Conservation (phyloP, 2,888 invertebrate species). For the Brenthis daphne region DNA sequence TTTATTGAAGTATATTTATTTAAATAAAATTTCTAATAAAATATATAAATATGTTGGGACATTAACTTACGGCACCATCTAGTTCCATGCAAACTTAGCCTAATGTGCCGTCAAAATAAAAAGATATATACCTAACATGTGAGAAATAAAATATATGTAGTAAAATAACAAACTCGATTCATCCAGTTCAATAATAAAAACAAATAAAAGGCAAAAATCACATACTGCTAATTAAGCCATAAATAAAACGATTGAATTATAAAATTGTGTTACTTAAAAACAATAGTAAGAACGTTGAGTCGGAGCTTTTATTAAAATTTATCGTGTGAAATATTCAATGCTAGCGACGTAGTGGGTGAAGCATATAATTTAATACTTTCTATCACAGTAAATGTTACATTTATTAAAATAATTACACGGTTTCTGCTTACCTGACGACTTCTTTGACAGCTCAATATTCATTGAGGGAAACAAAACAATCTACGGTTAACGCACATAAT, state of each 20-base stretch:
- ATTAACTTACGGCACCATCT: no score
- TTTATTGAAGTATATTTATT: background rate
- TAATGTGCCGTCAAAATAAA: no score
- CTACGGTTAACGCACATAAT: conserved; percentile 22
- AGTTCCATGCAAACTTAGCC: background rate
- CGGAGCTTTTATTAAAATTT: conserved; percentile 56
- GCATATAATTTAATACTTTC: conserved; percentile 75
- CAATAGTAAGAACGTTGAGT: conserved; percentile 60
- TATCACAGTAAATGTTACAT: conserved; percentile 60
- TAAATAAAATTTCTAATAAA: background rate
- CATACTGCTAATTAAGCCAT: background rate
- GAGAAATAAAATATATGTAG: no score
- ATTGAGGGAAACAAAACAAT: conserved; percentile 57
- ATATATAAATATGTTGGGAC: background rate
- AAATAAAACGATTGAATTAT: background rate
- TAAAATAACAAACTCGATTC: no score
- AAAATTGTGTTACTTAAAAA: conserved; percentile 44
- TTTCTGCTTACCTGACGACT: conserved; percentile 59
- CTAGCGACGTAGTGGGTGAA: conserved; percentile 54
- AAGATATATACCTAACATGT: no score
- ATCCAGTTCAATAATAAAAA: no score
- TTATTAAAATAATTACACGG: conserved; percentile 71
- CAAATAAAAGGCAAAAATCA: no score
- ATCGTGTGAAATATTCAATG: conserved; percentile 68
- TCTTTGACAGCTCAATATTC: conserved; percentile 72